Conservation (phyloP, 2,888 invertebrate species). For the Dione juno region DNA sequence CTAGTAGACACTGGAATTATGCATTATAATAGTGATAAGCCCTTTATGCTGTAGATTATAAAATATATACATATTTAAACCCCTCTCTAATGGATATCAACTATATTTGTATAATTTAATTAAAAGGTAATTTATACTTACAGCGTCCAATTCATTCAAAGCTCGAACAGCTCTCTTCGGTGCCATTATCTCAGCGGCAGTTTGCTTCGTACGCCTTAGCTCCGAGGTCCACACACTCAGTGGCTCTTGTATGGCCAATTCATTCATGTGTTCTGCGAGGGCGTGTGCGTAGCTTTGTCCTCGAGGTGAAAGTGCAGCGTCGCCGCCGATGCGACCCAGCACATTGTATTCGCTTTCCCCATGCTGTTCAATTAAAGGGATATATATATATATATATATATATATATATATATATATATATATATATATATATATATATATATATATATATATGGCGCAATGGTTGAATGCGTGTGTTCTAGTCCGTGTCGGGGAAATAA, state of each 20-base stretch:
- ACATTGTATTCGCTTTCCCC: constrained; percentile 97
- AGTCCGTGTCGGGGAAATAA: no score
- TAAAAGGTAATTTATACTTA: constrained; percentile 68
- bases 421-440: no score
- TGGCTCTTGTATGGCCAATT: constrained; percentile 85
- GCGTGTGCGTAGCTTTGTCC: constrained; percentile 91
- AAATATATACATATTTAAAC: no score
- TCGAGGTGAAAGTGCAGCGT: constrained; percentile 91
- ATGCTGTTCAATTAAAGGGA: constrained; percentile 84
- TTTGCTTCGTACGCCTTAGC: constrained; percentile 94
- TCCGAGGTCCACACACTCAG: constrained; percentile 96
- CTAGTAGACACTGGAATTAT: no score
- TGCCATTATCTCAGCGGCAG: constrained; percentile 90
- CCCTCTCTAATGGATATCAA: no score
- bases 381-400: no score
- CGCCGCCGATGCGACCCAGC: constrained; percentile 95
- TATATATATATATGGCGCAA: no score
- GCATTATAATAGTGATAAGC: no score
- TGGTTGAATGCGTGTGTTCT: no score
- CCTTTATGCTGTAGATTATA: no score
- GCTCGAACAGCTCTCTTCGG: constrained; percentile 93
- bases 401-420: no score
- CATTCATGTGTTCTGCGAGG: constrained; percentile 87
- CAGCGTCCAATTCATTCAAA: constrained; percentile 96
- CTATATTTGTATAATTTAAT: background rate